Evolutionary conservation across 1,140 invertebrate genomes (phyloP), one percentile per base, ranked within the genome.

Genomic region (Drosophila subpulchrella): DNA sequence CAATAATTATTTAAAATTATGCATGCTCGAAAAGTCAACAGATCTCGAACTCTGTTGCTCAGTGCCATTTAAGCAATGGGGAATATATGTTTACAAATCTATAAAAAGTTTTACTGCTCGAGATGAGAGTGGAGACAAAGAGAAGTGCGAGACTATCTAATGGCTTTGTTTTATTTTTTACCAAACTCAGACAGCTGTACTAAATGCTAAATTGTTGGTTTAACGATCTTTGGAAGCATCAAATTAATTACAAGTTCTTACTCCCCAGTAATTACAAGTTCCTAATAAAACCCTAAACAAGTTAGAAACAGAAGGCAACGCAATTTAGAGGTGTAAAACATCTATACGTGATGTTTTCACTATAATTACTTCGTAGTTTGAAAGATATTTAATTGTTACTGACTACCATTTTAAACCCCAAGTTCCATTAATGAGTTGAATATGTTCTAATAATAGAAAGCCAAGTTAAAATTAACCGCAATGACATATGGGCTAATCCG

Each of bases 1-100:
- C 27, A 56, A 59, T 72, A 53, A 55, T 70, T 77, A 77, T 57
- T 77, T 79, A 66, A 79, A 83, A 71, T 71, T 86, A 83, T 86
- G 75, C 76, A 88, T 83, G 76, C 71, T 79, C 67, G 51, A 72
- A 68, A 62, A 78, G 81, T 71, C 77, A 77, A 53, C 68, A 63
- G 58, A 59, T 39, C 50, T 32, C 78, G 60, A 75, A 77, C 74
- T 76, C 32, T 77, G 72, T 38, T 42, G 51, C 60, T 75, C 74
- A 86, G 76, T 85, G 81, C 55, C 73, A 78, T 68, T 83, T 73
- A 12, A 82, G 50, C 73, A 57, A 77, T 55, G 65, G 66, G 56
- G 58, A 50, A 39, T 61, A 66, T 57, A 62, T 65, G 65, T 63
- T 50, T 51, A 65, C 63, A 70, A 57, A 65, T 55, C 27, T 32